These are phyloP conservation scores for Perizoma affinitatum DNA, from an alignment of 2,888 invertebrate species.

Conservation along the genomic window DNA sequence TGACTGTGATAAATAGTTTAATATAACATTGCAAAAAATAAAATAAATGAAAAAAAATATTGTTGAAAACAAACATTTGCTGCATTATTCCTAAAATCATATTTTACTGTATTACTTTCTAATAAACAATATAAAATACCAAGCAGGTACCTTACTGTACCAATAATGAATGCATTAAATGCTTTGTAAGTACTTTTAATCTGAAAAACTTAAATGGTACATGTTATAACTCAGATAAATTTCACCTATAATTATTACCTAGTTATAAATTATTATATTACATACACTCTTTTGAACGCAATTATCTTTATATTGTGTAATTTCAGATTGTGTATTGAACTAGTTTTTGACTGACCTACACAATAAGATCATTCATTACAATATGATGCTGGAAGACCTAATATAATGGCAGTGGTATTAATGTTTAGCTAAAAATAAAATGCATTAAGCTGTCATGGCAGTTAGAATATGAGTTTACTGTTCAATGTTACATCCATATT, in stretches of 20 bases:
- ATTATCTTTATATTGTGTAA: conserved; percentile 2
- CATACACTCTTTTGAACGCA: conserved; percentile 10
- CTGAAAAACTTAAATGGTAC: conserved; percentile 23
- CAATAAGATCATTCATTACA: conserved; percentile 1
- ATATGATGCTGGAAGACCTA: not conserved
- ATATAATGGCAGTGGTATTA: conserved; percentile 22
- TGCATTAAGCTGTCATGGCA: not conserved
- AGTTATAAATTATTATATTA: conserved; percentile 29
- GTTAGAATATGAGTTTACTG: too few species aligned
- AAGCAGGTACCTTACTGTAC: too few species aligned
- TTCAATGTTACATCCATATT: too few species aligned
- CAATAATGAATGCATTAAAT: conserved; percentile 30
- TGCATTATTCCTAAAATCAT: not conserved
- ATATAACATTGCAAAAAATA: not conserved
- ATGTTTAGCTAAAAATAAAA: conserved; percentile 11
- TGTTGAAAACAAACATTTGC: not conserved
- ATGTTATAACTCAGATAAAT: conserved; percentile 21
- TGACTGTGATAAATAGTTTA: too few species aligned
- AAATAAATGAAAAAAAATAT: not conserved
- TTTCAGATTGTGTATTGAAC: not conserved
- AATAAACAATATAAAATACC: not conserved
- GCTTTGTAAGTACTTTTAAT: conserved; percentile 28
- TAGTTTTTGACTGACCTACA: conserved; percentile 5
- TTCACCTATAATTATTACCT: conserved; percentile 22
- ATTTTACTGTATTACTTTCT: not conserved